Conservation (phyloP, 2,113 vertebrate genomes). For the Psilopogon haemacephalus region DNA sequence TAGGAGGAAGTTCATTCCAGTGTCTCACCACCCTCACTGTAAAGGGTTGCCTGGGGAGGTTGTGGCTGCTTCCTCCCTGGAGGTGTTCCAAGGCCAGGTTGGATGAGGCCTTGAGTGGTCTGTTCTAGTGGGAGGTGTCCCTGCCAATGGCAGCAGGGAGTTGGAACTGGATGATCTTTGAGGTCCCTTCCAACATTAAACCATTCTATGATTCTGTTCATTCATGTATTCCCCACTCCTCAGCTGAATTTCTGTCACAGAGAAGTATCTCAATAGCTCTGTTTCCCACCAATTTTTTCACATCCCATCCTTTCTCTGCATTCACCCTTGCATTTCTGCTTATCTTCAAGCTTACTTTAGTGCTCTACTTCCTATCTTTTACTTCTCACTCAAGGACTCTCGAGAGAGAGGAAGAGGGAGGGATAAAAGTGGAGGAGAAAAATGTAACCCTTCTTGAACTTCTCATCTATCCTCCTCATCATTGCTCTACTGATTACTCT, state of each 20-base stretch:
- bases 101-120: no score
- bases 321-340: background rate
- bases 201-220: no score
- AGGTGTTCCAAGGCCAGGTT: no score
- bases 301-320: background rate
- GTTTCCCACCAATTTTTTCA: background rate
- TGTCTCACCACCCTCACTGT: no score
- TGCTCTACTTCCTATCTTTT: background rate
- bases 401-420: background rate
- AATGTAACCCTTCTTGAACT: background rate
- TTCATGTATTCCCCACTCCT: background rate
- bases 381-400: background rate
- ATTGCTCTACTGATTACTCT: background rate
- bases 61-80: no score
- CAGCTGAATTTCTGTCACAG: background rate
- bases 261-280: background rate
- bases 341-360: background rate
- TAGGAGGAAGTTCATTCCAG: no score
- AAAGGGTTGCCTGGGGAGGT: no score
- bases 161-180: no score
- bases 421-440: background rate
- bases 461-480: background rate
- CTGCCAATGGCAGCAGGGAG: no score
- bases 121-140: no score
- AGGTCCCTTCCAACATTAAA: no score